Base-by-base conservation (phyloP, 2,113 vertebrate genomes). In the Gavialis gangeticus region DNA sequence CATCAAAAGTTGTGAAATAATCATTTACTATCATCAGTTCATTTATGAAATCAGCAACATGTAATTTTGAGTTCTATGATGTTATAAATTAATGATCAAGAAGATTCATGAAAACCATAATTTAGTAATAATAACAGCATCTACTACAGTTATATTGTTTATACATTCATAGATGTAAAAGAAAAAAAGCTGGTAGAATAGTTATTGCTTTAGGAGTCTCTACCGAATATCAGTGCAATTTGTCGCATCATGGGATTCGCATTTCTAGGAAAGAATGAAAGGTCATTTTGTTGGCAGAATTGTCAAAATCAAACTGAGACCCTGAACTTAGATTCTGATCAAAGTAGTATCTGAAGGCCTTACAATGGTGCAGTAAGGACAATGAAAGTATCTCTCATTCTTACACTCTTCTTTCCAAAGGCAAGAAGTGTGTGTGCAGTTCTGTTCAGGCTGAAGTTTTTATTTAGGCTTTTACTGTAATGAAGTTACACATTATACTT, bases 251-350 rank as follows among this genome's bases (percentile, higher is more conserved):
- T 95, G 83, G 96, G 88, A 93, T 75, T 82, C 37, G 37, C 30
- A 18, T 54, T 84, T 87, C 37, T n/a, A 79, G 75, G n/a, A 92
- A 71, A 87, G 25, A 76, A 87, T 67, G 81, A 76, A 93, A 90
- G 67, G 86, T 83, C 54, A 5, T 89, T 94, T 94, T 91, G 37
- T 90, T 37, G 59, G 57, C 91, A 89, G 88, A 92, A 22, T 92
- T 93, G 71, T 54, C 71, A 76, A 78, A 79, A 93, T 60, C 85
- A 81, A 84, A 67, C 58, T 91, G 88, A 96, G 21, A 84, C 91
- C 24, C 5, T 94, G 73, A 78, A 10, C 82, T 54, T 25, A 82
- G 62, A 91, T 66, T 87, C 73, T 91, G 11, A 82, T 88, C 81
- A 79, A 28, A 30, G 66, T 18, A 34, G 9, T 34, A 79, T 80